phyloP scores from a whole-genome alignment of 2,113 vertebrate genomes.

The Vicugna pacos region DNA sequence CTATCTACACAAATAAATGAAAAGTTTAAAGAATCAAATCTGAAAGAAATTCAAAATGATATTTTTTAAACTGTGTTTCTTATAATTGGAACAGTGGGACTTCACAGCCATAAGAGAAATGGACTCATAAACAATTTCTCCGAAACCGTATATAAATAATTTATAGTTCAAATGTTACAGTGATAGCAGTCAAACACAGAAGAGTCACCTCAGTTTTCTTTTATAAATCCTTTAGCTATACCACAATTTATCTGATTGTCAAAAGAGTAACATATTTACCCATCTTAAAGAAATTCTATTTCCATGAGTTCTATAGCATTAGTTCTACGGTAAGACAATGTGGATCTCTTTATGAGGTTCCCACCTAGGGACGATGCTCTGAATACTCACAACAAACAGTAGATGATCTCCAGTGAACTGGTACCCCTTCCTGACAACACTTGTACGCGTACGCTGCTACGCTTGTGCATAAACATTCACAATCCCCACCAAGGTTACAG shows the following conservation, averaged over 20 bases:
- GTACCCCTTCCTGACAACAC: conserved; percentile 96
- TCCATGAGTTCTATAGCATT: not conserved
- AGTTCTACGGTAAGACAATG: not conserved
- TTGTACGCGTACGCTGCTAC: conserved; percentile 97
- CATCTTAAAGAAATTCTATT: not conserved
- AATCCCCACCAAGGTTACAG: conserved; percentile 97
- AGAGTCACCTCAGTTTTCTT: not conserved
- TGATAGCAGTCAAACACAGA: not conserved
- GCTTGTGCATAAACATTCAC: conserved; percentile 97
- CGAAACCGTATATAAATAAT: not conserved
- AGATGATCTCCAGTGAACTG: conserved; percentile 94
- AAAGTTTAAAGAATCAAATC: not conserved
- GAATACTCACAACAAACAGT: conserved; percentile 93
- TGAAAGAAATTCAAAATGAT: not conserved
- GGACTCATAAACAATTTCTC: not conserved
- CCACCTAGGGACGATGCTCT: not conserved
- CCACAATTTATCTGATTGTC: not conserved
- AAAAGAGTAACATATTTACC: not conserved
- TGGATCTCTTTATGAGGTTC: not conserved
- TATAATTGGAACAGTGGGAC: not conserved
- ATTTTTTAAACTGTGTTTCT: not conserved
- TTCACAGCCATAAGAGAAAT: not conserved
- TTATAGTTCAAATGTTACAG: conserved; percentile 27
- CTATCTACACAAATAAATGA: not conserved
- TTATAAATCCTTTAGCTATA: not conserved